Evolutionary conservation across 2,888 invertebrate genomes (phyloP), one percentile per base, ranked within the genome.

Genomic region (Lepetodrilus schrolli): DNA sequence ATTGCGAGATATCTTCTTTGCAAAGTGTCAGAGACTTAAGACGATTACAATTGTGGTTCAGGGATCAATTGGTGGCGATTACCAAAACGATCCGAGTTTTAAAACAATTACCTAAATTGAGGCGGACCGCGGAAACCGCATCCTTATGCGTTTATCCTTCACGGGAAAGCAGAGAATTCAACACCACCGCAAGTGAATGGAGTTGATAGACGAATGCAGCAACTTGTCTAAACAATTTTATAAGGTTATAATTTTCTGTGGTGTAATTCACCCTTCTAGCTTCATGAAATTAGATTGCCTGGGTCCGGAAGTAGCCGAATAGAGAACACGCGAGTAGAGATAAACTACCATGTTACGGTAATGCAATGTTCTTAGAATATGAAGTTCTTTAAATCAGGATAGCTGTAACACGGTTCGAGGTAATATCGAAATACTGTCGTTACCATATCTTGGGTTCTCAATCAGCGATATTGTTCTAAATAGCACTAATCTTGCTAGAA

Each of bases 71-170:
- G 26, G 5, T 23, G 30, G 58, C 58, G 26, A 34, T 23, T 23
- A 17, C 34, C 58, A 21, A 58, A 58, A 58, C 58, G 58, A 58
- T 58, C 58, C 30, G 58, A 43, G 58, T 34, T 23, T 58, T 68
- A 68, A 68, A 68, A 68, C 68, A 68, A 68, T 68, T 68, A 68
- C 30, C 68, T 23, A 68, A 68, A 68, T 68, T 68, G 68, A 47
- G 38, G 26, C 43, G 17, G 10, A 47, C 47, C 30, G 26, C 26
- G 68, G 21, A 38, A 68, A 38, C 68, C 43, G 43, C 43, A 47
- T 68, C 68, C 26, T 68, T 68, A 68, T 23, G 13, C n/a, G 23
- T 30, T 43, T 68, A 47, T 23, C n/a, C 26, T 43, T 43, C 68
- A 20, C 26, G 47, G 47, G 47, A 47, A 47, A 26, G n/a, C 26